Conservation (phyloP, 2,113 vertebrate species). For the Trachemys scripta region DNA sequence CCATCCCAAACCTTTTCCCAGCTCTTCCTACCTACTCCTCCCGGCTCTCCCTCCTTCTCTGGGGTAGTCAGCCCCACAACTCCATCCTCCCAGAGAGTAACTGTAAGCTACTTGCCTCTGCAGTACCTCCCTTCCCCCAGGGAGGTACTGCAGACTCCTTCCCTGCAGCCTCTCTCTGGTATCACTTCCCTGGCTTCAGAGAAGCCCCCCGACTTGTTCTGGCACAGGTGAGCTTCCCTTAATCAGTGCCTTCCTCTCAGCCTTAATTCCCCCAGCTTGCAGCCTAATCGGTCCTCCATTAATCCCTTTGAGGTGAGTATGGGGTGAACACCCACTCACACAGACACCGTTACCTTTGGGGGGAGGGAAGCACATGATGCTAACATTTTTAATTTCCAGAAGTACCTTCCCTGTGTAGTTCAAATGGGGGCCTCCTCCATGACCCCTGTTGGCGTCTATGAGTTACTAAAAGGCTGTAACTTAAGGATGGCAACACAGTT, state of each 20-base stretch:
- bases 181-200: not conserved
- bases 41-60: too few relatives aligned
- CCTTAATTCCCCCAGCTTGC: not conserved
- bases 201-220: too few relatives aligned
- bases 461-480: not conserved
- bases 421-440: not conserved
- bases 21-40: too few relatives aligned
- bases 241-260: not conserved
- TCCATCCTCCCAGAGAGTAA: too few relatives aligned
- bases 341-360: not conserved
- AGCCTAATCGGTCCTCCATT: not conserved
- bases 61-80: too few relatives aligned
- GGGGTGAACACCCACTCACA: not conserved
- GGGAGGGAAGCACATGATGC: too few relatives aligned
- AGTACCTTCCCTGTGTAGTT: not conserved
- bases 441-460: not conserved
- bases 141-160: too few relatives aligned
- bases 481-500: not conserved
- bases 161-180: not conserved
- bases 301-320: too few relatives aligned
- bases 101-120: too few relatives aligned
- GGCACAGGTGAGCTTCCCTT: not conserved
- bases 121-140: too few relatives aligned
- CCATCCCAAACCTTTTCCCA: too few relatives aligned
- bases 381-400: not conserved